Base-by-base conservation (phyloP, 2,797 vertebrate genomes). In the Oreochromis mossambicus region DNA sequence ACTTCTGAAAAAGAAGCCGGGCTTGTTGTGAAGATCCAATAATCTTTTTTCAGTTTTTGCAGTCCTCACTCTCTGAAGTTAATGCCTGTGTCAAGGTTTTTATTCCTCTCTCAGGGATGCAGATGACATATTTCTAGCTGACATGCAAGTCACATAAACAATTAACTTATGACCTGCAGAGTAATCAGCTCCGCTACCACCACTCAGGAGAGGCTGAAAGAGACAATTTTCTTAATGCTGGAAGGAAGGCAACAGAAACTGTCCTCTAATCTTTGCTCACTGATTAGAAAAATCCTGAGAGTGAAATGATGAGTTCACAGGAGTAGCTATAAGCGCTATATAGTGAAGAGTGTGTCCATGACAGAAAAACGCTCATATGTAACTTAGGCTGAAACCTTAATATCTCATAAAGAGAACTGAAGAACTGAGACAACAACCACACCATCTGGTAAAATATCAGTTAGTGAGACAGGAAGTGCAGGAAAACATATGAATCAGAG, bases 111-210 rank as follows among this genome's bases (percentile, higher is more conserved):
- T 77, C 80, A 19, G 41, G 83, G 84, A 85, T 76, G 78, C 68
- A 82, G 77, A 86, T 83, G 88, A 87, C 82, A 91, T 86, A 86
- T 91, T 90, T 83, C 80, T 63, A 12, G 5, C 84, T 36, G 80
- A 84, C 90, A 87, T 88, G 77, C 73, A 13, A 91, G 90, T 91
- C 87, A 90, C 90, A 92, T 77, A 90, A 89, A 90, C 90, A 93
- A 94, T 94, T 93, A 93, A 93, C 91, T 93, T 83, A 34, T 91
- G 91, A 93, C 92, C 92, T 52, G 87, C 86, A 21, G 89, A 85
- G 87, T 89, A 87, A 92, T 92, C 90, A 81, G 78, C 84, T 88
- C 77, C 2, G 54, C 76, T 51, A 8, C 63, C 76, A 15, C 63
- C 56, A 43, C 90, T 85, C 87, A 46, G 82, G 58, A 78, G 88